Conservation (phyloP, 2,888 invertebrate genomes). For the Phortica okadai region DNA sequence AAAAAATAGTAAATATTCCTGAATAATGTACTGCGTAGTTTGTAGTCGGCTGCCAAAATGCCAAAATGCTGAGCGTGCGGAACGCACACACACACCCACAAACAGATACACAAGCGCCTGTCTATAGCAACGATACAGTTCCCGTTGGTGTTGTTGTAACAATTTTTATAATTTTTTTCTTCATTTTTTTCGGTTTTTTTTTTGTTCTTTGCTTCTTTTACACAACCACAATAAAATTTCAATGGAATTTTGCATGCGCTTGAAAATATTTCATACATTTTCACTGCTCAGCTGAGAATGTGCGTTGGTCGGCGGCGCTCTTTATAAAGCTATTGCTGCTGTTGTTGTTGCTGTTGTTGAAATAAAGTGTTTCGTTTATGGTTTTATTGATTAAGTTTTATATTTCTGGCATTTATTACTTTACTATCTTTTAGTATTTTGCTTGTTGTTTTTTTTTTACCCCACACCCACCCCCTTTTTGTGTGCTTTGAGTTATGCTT, state of each 20-base stretch:
- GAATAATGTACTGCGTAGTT: constrained; percentile 60
- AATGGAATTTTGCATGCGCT: constrained; percentile 16
- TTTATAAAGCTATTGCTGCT: no score
- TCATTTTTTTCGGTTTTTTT: constrained; percentile 16
- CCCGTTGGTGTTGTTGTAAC: constrained; percentile 8
- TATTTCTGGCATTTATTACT: no score
- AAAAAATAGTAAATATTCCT: constrained; percentile 48
- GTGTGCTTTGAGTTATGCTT: no score
- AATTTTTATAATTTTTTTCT: constrained; percentile 1
- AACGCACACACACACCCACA: constrained; percentile 39
- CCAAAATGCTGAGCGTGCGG: constrained; percentile 40
- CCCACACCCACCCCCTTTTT: no score
- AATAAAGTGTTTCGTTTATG: no score
- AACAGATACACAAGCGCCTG: constrained; percentile 23
- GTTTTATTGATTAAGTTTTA: no score
- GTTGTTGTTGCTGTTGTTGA: no score
- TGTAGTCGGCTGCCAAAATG: constrained; percentile 35
- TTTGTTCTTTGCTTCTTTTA: constrained; percentile 15
- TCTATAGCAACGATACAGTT: constrained; percentile 39
- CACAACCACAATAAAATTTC: constrained; percentile 41
- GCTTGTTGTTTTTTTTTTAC: no score
- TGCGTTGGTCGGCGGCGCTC: no score
- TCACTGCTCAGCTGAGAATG: not conserved
- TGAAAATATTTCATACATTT: constrained; percentile 23
- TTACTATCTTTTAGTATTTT: no score